Base-by-base conservation (phyloP, 2,888 invertebrate genomes). In the Elegia similella region DNA sequence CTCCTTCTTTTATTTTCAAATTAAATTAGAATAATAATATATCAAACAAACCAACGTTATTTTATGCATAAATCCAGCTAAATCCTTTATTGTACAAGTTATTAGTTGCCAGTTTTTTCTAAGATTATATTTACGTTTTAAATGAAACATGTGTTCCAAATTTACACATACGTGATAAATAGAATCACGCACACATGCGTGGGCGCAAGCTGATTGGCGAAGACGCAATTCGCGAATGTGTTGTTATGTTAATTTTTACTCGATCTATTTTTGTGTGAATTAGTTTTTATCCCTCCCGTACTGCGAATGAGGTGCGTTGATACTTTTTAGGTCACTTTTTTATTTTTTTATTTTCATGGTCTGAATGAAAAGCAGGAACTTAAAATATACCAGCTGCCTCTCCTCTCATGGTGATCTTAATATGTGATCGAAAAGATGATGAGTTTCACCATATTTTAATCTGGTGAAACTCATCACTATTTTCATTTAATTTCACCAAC, bases 261-360 rank as follows among this genome's bases (percentile, higher is more conserved):
- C 78, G 74, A 73, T 87, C 90, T 91, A 88, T 90, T 91, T 90
- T 90, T 88, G 87, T 72, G 70, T 74, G 78, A 73, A 71, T 70
- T 70, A 84, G 83, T 89, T 90, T 91, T 91, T 90, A 86, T 85
- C 75, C 82, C 75, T 76, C 68, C 58, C 57, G 17, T 70, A 74
- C 62, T 30, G 52, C 34, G 72, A 42, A n/a, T 10, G 42, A 56
- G 60, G 12, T 0, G 42, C 76, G 53, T 88, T 90, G 84, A 76
- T 86, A 78, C 73, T 87, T 83, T 78, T 68, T 77, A 65, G 74
- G 73, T 76, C 69, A 73, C 12, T 71, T 72, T 72, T 62, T 69
- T 66, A 70, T 67, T 62, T 65, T 70, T 64, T 64, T 69, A 67
- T 67, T 68, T 68, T 64, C 6, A 6, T 3, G 10, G 10, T 8